Evolutionary conservation across 2,888 invertebrate genomes (phyloP).

Genomic region (Zygaena filipendulae): DNA sequence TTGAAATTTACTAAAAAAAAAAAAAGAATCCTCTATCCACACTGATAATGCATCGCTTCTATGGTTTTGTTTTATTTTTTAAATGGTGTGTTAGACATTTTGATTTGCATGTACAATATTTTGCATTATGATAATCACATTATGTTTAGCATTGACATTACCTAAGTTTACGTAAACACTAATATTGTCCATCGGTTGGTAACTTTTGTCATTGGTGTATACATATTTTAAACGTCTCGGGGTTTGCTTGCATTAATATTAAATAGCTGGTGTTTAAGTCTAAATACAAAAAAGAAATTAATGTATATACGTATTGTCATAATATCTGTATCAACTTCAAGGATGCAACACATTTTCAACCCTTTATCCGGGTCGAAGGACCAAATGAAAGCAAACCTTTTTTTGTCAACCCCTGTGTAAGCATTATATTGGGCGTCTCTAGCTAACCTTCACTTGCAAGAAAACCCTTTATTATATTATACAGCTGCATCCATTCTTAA

Average conservation of each 20-base stretch:
- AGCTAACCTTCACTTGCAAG: too few relatives aligned
- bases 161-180: conserved; percentile 35
- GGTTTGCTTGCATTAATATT: too few relatives aligned
- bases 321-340: too few relatives aligned
- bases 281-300: too few relatives aligned
- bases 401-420: neutral
- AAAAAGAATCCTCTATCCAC: conserved; percentile 31
- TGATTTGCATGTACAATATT: conserved; percentile 64
- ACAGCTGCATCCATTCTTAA: too few relatives aligned
- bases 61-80: conserved; percentile 32
- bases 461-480: too few relatives aligned
- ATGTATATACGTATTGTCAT: too few relatives aligned
- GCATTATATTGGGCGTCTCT: too few relatives aligned
- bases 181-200: conserved; percentile 23
- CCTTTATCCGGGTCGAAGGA: conserved; percentile 9
- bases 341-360: too few relatives aligned
- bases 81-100: conserved; percentile 39
- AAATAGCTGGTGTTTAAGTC: too few relatives aligned
- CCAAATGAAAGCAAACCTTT: conserved; percentile 17
- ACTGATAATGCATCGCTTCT: conserved; percentile 51
- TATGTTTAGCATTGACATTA: conserved; percentile 28
- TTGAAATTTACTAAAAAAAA: conserved; percentile 14
- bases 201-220: conserved; percentile 31
- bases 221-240: too few relatives aligned
- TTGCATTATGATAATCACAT: too few relatives aligned